Evolutionary conservation across 1,140 invertebrate species (phyloP), one percentile per base, ranked within the genome.

Genomic region (Littorina saxatilis): DNA sequence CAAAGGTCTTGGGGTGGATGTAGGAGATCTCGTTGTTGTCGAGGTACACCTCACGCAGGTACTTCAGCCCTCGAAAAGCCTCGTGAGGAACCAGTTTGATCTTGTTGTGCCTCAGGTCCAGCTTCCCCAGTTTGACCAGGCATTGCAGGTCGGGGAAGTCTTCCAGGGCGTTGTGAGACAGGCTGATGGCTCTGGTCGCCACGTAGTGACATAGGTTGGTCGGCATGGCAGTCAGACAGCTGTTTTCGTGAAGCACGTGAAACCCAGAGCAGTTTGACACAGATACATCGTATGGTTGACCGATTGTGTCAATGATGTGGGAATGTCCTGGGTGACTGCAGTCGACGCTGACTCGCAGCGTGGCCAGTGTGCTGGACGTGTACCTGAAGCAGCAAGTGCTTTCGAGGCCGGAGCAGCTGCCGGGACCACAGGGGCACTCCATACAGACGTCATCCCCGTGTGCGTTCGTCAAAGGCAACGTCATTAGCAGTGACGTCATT

Each of bases 21-120:
- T 47, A 70, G 5, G 66, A 32, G 66, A 70, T 70, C 29, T 32
- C 27, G 66, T 70, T 70, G 32, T 32, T 2, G 66, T 70, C 66
- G 11, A 70, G 32, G 23, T 70, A 70, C 2, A 70, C 66, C 9
- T 70, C 66, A 0, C 66, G 2, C 2, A 70, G 5, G 9, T 7
- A 27, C 27, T 27, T 4, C 9, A 70, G 66, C 3, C 66, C 32
- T 2, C 23, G 66, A 23, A 70, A 70, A 37, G 66, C 29, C 11
- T 52, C 50, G 23, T 23, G 50, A 11, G 50, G 50, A 11, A 52
- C 50, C 11, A 23, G 23, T 52, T 11, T 52, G 11, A 52, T 11
- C 11, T 11, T 23, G 50, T 52, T 52, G 50, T 52, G 23, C 11
- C 50, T 52, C 50, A 52, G 23, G 50, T 52, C 50, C 50, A 52